Evolutionary conservation across 2,888 invertebrate species (phyloP).

Genomic region (Lasioglossum malachurum): DNA sequence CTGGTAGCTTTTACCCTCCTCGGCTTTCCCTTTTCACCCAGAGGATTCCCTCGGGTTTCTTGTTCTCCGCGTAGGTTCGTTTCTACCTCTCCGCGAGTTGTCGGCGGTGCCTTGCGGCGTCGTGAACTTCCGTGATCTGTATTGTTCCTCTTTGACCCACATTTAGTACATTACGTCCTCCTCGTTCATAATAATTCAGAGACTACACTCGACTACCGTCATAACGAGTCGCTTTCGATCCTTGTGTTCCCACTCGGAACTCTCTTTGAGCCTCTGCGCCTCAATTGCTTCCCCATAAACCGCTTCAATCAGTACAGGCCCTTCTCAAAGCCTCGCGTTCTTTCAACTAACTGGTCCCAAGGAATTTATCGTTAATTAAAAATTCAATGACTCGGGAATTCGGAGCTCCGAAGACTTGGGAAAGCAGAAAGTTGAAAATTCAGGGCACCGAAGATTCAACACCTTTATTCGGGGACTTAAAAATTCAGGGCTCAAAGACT

Average conservation of each 20-base stretch:
- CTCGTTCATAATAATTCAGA: background rate
- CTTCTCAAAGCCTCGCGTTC: background rate
- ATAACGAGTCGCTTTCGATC: background rate
- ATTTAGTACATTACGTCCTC: constrained; percentile 10
- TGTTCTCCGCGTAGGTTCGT: background rate
- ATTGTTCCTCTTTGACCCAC: constrained; percentile 11
- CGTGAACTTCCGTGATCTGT: constrained; percentile 10
- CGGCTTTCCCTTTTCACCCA: background rate
- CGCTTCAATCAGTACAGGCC: background rate
- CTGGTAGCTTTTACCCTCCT: constrained; percentile 19
- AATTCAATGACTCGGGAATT: background rate
- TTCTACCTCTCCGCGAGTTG: background rate
- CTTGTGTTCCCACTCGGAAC: background rate
- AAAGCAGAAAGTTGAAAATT: background rate
- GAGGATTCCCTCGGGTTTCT: background rate
- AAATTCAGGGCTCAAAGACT: background rate
- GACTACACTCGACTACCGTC: background rate
- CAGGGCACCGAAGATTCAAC: background rate
- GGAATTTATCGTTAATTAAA: background rate
- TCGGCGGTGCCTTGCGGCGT: background rate
- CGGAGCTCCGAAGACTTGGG: background rate
- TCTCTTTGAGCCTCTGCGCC: background rate
- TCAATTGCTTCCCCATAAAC: background rate
- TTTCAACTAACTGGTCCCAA: background rate
- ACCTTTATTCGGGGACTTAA: background rate